phyloP scores from a whole-genome alignment of 2,888 invertebrate genomes.

The Nomada hirtipes region DNA sequence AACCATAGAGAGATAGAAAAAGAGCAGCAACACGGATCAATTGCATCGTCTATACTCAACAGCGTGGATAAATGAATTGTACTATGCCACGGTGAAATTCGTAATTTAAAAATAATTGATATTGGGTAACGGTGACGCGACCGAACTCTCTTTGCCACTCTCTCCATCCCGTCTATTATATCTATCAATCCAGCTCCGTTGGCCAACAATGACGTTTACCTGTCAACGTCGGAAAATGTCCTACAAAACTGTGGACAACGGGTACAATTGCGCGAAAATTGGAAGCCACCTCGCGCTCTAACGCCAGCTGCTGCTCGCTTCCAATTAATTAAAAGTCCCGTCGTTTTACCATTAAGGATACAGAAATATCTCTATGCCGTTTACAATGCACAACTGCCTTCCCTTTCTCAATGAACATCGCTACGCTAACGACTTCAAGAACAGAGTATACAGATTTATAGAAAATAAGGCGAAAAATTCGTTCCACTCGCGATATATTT shows the following conservation, averaged over 20 bases:
- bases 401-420: background rate
- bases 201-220: constrained; percentile 63
- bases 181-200: constrained; percentile 68
- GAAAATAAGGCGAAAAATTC: constrained; percentile 4
- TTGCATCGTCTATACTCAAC: constrained; percentile 43
- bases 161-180: constrained; percentile 52
- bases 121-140: constrained; percentile 57
- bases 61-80: constrained; percentile 67
- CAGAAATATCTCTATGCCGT: constrained; percentile 33
- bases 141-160: constrained; percentile 51
- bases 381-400: background rate
- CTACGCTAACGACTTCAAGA: too few relatives aligned
- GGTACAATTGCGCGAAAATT: constrained; percentile 70
- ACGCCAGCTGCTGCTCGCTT: constrained; percentile 50
- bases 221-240: constrained; percentile 64
- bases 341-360: constrained; percentile 27
- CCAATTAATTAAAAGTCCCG: constrained; percentile 62
- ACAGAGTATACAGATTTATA: background rate
- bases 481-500: constrained; percentile 34
- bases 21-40: constrained; percentile 38
- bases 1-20: background rate
- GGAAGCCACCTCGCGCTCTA: constrained; percentile 44
- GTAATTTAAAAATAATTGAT: constrained; percentile 73
- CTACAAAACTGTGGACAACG: constrained; percentile 65
- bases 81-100: constrained; percentile 62